Conservation (phyloP, 2,888 invertebrate species). For the Acronicta alni region DNA sequence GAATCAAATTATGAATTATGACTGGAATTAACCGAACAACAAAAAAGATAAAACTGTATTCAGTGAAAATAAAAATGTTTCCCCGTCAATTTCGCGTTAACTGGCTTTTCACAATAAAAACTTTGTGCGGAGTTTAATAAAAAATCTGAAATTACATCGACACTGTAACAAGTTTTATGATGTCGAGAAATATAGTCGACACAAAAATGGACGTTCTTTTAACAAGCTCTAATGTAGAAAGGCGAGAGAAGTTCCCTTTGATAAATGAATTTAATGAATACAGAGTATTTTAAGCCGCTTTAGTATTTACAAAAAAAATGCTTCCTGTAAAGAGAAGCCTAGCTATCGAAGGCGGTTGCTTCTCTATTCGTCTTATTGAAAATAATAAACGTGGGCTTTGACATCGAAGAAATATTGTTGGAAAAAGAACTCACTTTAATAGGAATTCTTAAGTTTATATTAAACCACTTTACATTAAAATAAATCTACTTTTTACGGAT, state of each 20-base stretch:
- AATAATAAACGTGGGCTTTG: too few species aligned
- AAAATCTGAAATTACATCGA: slow-evolving; percentile 27
- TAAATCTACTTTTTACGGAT: too few species aligned
- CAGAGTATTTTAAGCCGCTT: too few species aligned
- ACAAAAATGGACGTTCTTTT: slow-evolving; percentile 15
- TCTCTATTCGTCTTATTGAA: too few species aligned
- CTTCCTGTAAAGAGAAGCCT: too few species aligned
- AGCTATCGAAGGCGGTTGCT: too few species aligned
- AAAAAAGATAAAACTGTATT: slow-evolving; percentile 8
- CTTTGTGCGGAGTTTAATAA: slow-evolving; percentile 34
- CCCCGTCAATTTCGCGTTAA: slow-evolving; percentile 26
- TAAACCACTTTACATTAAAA: too few species aligned
- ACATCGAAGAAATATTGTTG: too few species aligned
- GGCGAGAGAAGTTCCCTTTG: not conserved
- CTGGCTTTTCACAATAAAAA: slow-evolving; percentile 20
- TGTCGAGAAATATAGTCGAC: slow-evolving; percentile 12
- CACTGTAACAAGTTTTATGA: slow-evolving; percentile 20
- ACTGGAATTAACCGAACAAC: not conserved
- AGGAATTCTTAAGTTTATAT: too few species aligned
- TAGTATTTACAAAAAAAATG: too few species aligned
- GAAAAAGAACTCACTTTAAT: too few species aligned
- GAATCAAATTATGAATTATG: not conserved
- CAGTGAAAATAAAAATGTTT: slow-evolving; percentile 23
- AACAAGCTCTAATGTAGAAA: slow-evolving; percentile 20
- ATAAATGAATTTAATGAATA: too few species aligned